Base-by-base conservation (phyloP, 2,113 vertebrate species). In the Tringa solitaria region DNA sequence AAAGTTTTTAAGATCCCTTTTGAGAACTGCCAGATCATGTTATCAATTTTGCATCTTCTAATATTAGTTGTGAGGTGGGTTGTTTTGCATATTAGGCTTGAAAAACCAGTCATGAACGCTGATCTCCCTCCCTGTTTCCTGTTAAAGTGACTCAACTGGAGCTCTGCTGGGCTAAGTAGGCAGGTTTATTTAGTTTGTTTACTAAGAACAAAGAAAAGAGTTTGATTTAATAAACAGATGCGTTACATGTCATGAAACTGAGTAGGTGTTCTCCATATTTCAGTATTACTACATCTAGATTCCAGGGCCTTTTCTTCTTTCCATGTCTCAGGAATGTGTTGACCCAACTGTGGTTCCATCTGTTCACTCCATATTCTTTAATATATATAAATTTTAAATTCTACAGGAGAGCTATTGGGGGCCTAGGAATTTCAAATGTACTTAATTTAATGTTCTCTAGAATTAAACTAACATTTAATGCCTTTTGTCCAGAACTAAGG, bases 11-110 rank as follows among this genome's bases (percentile, higher is more conserved):
- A 93, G 87, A 95, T 90, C 79, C 37, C 75, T 92, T 96, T 94
- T 95, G 76, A 88, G 92, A 93, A 92, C 85, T 92, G 93, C 85
- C 87, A 96, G 88, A 95, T 96, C 85, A 91, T 12, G 1, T 94
- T 96, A 96, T 94, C 95, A 88, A 70, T 90, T 96, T 95, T 96
- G 90, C 95, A 96, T 95, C 93, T 92, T 95, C 93, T 88, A 75
- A 77, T 70, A 72, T 63, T 83, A 93, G 87, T 83, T 93, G 87
- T 27, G 76, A 93, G 93, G 87, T 96, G 43, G 88, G 90, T 23
- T 91, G 70, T 80, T 96, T 94, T 94, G 93, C 92, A 94, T 94
- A 88, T 84, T 95, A 2, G 2, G 20, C 89, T 86, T 70, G 79
- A 96, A 87, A 92, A 96, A 91, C 63, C 6, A 95, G 85, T 93